Conservation (phyloP, 2,888 invertebrate genomes). For the Hirudinaria manillensis region DNA sequence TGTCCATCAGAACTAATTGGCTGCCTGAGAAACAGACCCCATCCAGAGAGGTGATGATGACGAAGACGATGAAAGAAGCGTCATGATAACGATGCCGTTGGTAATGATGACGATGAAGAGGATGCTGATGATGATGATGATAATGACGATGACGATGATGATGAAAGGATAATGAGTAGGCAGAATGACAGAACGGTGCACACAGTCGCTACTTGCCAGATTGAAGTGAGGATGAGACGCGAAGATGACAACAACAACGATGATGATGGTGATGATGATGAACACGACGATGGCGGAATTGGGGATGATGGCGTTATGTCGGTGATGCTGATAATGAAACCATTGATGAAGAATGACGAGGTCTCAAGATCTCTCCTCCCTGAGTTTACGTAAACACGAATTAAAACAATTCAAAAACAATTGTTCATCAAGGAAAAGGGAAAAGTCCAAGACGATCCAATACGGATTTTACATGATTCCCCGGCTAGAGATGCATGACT, state of each 20-base stretch:
- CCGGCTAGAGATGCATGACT: too few species aligned
- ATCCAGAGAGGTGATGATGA: slow-evolving; percentile 11
- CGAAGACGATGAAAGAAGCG: slow-evolving; percentile 20
- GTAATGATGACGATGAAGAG: slow-evolving; percentile 29
- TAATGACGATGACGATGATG: background rate
- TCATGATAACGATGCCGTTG: slow-evolving; percentile 23
- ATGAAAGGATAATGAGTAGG: background rate
- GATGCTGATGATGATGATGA: slow-evolving; percentile 27
- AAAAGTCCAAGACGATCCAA: too few species aligned
- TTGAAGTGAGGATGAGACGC: background rate
- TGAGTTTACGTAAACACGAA: too few species aligned
- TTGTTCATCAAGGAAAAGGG: too few species aligned
- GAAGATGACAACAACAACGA: background rate
- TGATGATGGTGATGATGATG: too few species aligned
- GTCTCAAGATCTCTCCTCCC: too few species aligned
- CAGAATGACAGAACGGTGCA: background rate
- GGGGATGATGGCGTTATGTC: too few species aligned
- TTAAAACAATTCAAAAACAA: too few species aligned
- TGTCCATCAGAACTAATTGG: slow-evolving; percentile 14
- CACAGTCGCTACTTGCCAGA: background rate
- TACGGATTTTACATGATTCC: too few species aligned
- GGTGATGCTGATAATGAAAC: too few species aligned
- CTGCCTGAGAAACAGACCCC: background rate
- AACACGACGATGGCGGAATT: too few species aligned
- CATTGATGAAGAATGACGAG: too few species aligned